Evolutionary conservation across 2,113 vertebrate species (phyloP).

Genomic region (Ramphastos sulfuratus): DNA sequence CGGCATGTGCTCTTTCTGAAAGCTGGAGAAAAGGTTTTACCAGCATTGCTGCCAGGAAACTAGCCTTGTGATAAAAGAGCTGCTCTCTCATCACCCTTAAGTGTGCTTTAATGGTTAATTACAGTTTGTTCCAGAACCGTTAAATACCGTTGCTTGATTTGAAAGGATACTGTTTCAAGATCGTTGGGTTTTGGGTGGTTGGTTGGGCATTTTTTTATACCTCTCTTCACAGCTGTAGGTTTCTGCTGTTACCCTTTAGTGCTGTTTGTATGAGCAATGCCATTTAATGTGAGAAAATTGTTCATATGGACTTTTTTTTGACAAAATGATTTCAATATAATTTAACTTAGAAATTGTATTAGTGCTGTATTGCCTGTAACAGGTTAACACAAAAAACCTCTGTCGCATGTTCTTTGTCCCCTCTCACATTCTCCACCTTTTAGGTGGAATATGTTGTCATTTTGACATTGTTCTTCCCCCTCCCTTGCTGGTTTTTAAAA

Average conservation of each 20-base stretch:
- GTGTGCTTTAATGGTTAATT: conserved; percentile 12
- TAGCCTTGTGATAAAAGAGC: background rate
- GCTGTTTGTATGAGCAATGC: background rate
- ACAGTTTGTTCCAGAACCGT: background rate
- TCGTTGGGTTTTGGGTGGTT: background rate
- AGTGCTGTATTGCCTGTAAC: background rate
- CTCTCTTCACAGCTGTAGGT: background rate
- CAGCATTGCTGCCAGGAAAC: background rate
- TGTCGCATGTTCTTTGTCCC: accelerated
- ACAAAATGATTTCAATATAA: background rate
- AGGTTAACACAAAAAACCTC: background rate
- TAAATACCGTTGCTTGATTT: conserved; percentile 22
- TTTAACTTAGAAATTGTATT: background rate
- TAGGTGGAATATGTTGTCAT: background rate
- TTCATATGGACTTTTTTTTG: background rate
- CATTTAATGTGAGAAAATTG: background rate
- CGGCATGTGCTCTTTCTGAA: background rate
- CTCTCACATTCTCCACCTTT: background rate
- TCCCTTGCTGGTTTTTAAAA: background rate
- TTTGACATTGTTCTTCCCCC: background rate
- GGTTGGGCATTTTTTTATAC: background rate
- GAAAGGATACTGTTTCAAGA: background rate
- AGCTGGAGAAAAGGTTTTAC: background rate
- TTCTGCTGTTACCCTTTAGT: background rate
- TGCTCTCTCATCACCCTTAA: background rate